A percentile compares a stretch with the other conserved stretches of the same genome.
These are phyloP conservation scores for Pasiphila rectangulata DNA, from an alignment of 2,888 invertebrate species.

Conservation along the genomic window DNA sequence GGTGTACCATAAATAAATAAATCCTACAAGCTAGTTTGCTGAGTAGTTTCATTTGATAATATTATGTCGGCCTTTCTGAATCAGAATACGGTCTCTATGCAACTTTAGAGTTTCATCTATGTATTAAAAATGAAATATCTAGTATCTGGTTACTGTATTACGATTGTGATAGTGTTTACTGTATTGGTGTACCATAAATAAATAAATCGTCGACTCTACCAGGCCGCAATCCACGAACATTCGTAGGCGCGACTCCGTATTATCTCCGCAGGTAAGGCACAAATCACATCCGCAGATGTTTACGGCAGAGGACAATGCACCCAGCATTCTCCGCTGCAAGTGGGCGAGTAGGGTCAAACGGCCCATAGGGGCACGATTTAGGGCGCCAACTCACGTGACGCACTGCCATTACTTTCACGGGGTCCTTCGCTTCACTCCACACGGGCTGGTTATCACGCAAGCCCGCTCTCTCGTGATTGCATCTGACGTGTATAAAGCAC, in stretches of 20 bases:
- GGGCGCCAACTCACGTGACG: slow-evolving; percentile 24
- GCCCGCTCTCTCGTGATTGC: slow-evolving; percentile 25
- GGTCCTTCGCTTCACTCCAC: slow-evolving; percentile 23
- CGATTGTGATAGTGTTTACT: too few relatives aligned
- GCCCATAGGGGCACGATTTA: slow-evolving; percentile 17
- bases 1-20: too few relatives aligned
- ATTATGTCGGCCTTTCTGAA: too few relatives aligned
- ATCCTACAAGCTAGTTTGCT: too few relatives aligned
- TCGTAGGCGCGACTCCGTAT: slow-evolving; percentile 10
- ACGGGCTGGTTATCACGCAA: slow-evolving; percentile 24
- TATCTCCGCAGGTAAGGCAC: slow-evolving; percentile 15
- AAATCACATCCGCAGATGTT: slow-evolving; percentile 16
- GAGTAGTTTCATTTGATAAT: too few relatives aligned
- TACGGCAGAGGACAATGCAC: slow-evolving; percentile 34
- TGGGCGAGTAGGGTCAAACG: slow-evolving; percentile 32
- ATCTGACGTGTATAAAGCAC: slow-evolving; percentile 23
- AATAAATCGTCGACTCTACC: background rate
- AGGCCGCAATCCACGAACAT: background rate
- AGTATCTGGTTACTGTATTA: too few relatives aligned
- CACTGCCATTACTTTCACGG: slow-evolving; percentile 17
- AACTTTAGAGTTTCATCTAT: too few relatives aligned
- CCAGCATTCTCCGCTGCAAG: slow-evolving; percentile 30
- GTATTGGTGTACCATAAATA: background rate
- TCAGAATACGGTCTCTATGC: too few relatives aligned
- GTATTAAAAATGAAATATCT: too few relatives aligned